Evolutionary conservation across 2,888 invertebrate species (phyloP).

Genomic region (Lasius platythorax): DNA sequence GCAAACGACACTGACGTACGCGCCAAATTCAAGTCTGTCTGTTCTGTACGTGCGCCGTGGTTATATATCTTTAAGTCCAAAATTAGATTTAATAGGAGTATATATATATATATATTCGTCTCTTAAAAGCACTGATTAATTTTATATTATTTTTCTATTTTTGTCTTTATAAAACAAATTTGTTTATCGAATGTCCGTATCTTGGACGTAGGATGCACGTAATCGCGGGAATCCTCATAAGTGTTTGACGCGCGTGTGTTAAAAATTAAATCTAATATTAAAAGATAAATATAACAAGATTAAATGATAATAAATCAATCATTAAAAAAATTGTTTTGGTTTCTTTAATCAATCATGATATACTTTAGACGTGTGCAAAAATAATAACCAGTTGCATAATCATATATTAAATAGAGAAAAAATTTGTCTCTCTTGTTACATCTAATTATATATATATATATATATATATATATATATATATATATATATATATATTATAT

Average conservation of each 20-base stretch:
- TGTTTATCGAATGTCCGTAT: background rate
- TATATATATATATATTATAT: no score
- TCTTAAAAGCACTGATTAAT: background rate
- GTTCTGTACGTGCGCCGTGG: no score
- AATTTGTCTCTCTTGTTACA: background rate
- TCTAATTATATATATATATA: no score
- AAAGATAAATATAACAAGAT: background rate
- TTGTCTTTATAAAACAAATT: background rate
- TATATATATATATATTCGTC: background rate
- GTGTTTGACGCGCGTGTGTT: background rate
- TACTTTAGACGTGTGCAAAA: background rate
- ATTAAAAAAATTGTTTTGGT: background rate
- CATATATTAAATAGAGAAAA: background rate
- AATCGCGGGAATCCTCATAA: background rate
- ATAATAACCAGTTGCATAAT: background rate
- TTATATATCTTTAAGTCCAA: background rate
- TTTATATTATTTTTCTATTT: background rate
- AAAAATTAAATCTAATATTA: background rate
- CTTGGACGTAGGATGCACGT: background rate
- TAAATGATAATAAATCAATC: background rate
- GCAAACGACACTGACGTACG: background rate
- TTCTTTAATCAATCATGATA: background rate
- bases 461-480: no score
- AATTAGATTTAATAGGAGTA: background rate
- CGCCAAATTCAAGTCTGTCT: constrained; percentile 10